Conservation (phyloP, 2,113 vertebrate genomes). For the Vidua chalybeata region DNA sequence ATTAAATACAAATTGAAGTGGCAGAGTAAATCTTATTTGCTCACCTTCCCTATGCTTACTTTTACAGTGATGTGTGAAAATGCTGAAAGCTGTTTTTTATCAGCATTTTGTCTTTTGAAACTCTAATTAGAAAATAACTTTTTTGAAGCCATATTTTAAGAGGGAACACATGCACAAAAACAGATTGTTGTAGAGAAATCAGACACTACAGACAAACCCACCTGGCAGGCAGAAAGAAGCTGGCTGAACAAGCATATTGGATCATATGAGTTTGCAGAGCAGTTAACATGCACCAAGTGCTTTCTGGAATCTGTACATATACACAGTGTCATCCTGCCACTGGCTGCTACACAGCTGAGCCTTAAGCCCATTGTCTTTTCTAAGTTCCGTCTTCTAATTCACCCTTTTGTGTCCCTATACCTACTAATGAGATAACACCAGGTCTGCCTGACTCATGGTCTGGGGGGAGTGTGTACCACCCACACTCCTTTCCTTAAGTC, state of each 20-base stretch:
- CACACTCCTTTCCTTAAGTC: background rate
- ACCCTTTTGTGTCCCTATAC: background rate
- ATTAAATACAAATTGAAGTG: constrained; percentile 41
- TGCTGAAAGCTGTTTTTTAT: background rate
- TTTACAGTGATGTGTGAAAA: background rate
- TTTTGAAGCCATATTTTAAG: background rate
- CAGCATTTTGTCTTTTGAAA: constrained; percentile 7
- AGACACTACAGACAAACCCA: background rate
- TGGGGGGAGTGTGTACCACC: background rate
- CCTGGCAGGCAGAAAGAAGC: constrained; percentile 2
- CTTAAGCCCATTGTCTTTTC: background rate
- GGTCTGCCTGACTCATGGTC: background rate
- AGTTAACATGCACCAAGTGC: background rate
- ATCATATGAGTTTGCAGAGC: background rate
- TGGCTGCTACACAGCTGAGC: background rate
- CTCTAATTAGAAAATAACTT: background rate
- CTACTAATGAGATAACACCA: background rate
- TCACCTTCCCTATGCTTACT: background rate
- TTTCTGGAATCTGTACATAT: background rate
- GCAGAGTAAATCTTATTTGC: background rate
- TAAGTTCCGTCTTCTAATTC: background rate
- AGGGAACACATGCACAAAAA: background rate
- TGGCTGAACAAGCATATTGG: background rate
- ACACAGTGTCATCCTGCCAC: background rate
- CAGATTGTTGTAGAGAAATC: background rate